Base-by-base conservation (phyloP, 2,888 invertebrate genomes). In the Eurois occulta region DNA sequence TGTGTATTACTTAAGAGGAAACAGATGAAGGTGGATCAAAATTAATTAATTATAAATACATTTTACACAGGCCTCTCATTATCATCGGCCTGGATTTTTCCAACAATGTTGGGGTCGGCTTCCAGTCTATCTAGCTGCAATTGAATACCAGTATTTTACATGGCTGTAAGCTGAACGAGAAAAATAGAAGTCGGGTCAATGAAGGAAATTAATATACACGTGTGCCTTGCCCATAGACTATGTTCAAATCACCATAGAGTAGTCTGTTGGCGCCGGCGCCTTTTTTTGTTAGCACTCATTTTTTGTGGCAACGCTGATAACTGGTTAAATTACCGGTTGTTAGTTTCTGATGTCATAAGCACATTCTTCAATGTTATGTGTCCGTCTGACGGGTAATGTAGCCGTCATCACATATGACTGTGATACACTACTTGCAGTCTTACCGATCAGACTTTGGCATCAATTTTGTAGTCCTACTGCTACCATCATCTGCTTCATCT, bases 251-350 rank as follows among this genome's bases (percentile, higher is more conserved):
- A 72, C 75, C 75, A 86, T 72, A 77, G 69, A 82, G 13, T 5
- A 38, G 35, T n/a, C 58, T 13, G 13, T 67, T 52, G 32, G 83
- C 83, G 83, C 83, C 83, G 83, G 83, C 83, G 83, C 86, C 70
- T 32, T 86, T 86, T 83, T 83, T 85, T 83, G 21, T 21, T 3
- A 2, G 2, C 1, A 21, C 0, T n/a, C 0, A 41, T 1, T 81
- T 83, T 83, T 85, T 75, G 67, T 32, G 46, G 43, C 21, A 10
- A 0, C 60, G 5, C 16, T 43, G 4, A 2, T 55, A 67, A 73
- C 72, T 41, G 55, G 68, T 74, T 72, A 43, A 46, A 74, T 74
- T 69, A 83, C 83, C 67, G 67, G 86, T 86, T 52, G 38, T 35
- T 10, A 8, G 21, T 2, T 32, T 21, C 18, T 86, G 77, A 83